These are phyloP conservation scores for Leptinotarsa juncta DNA, from an alignment of 2,888 invertebrate species.

Conservation along the genomic window DNA sequence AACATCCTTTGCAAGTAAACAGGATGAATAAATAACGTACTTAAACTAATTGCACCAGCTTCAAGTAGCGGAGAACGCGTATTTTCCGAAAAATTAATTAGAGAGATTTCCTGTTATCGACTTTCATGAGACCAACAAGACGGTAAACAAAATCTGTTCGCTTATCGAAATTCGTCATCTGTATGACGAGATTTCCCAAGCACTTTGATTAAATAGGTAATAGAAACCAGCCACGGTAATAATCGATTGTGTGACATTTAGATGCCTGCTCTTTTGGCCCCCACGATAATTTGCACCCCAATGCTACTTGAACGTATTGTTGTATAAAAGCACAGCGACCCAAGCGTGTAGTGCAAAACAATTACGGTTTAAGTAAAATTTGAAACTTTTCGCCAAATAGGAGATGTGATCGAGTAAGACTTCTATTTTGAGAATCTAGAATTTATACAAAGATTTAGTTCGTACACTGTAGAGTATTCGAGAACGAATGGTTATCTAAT, in stretches of 20 bases:
- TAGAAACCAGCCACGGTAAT: constrained; percentile 23
- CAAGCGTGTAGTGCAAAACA: constrained; percentile 12
- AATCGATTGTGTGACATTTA: constrained; percentile 52
- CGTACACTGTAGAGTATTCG: too few species aligned
- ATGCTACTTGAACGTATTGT: constrained; percentile 48
- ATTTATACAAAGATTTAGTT: too few species aligned
- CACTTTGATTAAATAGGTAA: constrained; percentile 27
- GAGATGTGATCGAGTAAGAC: not conserved
- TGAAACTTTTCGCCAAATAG: not conserved
- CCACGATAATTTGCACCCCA: constrained; percentile 58
- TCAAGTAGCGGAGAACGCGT: not conserved
- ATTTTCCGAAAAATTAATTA: constrained; percentile 26
- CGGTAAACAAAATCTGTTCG: constrained; percentile 25
- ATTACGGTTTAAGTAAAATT: constrained; percentile 25
- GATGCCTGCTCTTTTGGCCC: constrained; percentile 56
- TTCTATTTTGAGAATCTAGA: too few species aligned
- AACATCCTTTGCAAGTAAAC: constrained; percentile 7
- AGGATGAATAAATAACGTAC: constrained; percentile 17
- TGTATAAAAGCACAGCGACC: constrained; percentile 46
- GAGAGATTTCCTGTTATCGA: constrained; percentile 27
- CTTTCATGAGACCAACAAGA: constrained; percentile 14
- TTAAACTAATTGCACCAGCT: not conserved
- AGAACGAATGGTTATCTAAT: too few species aligned
- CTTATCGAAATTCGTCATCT: not conserved
- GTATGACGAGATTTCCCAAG: constrained; percentile 23